Evolutionary conservation across 1,140 invertebrate species (phyloP), one percentile per base, ranked within the genome.

Genomic region (Trachymyrmex cornetzi): DNA sequence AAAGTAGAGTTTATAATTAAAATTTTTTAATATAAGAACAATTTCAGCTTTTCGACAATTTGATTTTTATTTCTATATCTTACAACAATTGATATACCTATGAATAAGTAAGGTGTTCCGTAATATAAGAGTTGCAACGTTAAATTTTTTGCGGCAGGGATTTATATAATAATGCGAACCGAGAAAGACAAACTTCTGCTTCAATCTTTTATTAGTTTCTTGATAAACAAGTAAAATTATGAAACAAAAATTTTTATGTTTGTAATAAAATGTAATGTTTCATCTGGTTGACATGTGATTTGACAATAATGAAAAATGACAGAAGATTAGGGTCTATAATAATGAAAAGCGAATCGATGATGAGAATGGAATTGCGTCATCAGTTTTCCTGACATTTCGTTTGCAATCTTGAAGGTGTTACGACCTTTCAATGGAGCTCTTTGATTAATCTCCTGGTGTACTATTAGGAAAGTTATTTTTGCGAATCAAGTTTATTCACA

Each of bases 371-470:
- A 84, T 84, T 84, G 27, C 80, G 27, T 75, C 69, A 84, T 74
- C 59, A 61, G 55, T 84, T 84, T 84, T 74, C 69, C 57, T 84
- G 80, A 75, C 69, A 84, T 84, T 84, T 82, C 67, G 24, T 34
- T 82, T 48, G 30, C 14, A 74, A 50, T 75, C 55, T 74, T 24
- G 34, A 75, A 74, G 44, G 2, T 44, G 27, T 16, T n/a, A 44
- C n/a, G 24, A 75, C 55, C 69, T 84, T 84, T 84, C 27, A 9
- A 34, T 14, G 24, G 12, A 61, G 3, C 30, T 71, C 44, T 50
- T n/a, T 75, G 34, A 61, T 61, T 61, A 61, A 75, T 63, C 19
- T 69, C 0, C 38, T 11, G n/a, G 6, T 59, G 16, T 9, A 34
- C 19, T 12, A 30, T 48, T 57, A 19, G 24, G 30, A 63, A 63